A percentile compares a stretch with the other conserved stretches of the same genome.
These are phyloP conservation scores for Trachelus stipa DNA, from an alignment of 2,888 invertebrate genomes.

Conservation along the genomic window DNA sequence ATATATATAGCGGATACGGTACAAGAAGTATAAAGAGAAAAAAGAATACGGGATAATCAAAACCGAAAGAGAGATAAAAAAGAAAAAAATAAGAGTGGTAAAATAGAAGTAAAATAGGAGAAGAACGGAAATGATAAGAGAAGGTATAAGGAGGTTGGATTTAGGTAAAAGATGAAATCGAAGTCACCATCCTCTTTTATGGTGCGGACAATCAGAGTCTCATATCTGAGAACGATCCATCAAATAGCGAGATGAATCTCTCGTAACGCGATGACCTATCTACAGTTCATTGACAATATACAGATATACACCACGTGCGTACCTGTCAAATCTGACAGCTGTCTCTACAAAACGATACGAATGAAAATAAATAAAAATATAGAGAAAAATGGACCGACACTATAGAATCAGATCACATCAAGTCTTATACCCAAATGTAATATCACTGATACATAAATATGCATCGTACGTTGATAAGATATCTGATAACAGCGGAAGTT, in stretches of 20 bases:
- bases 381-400: no score
- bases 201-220: conserved; percentile 41
- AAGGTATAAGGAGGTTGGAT: conserved; percentile 15
- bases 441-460: no score
- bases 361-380: no score
- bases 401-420: no score
- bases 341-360: no score
- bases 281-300: conserved; percentile 11
- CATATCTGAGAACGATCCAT: conserved; percentile 33
- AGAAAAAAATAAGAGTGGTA: not conserved
- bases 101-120: not conserved
- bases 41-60: not conserved
- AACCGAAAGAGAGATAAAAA: not conserved
- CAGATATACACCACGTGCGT: no score
- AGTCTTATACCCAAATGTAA: no score
- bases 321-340: no score
- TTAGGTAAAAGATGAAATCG: not conserved
- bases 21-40: not conserved
- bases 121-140: not conserved
- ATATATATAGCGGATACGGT: not conserved
- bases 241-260: conserved; percentile 29
- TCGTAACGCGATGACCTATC: conserved; percentile 36
- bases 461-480: no score
- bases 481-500: no score
- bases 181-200: conserved; percentile 24